phyloP scores from a whole-genome alignment of 2,797 vertebrate species.

The Florisuga fusca region DNA sequence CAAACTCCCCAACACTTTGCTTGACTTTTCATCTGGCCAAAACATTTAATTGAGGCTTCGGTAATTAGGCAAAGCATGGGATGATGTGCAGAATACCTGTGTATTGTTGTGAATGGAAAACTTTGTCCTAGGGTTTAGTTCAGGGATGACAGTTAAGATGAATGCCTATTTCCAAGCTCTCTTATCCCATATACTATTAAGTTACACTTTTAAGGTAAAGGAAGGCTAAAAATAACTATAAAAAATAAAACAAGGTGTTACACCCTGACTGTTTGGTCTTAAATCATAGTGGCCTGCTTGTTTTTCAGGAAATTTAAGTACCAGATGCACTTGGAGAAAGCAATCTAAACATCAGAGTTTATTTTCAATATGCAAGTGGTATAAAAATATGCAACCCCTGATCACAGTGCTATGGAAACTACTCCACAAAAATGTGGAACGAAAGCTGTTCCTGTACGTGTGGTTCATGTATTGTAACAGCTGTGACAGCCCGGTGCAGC shows the following conservation, averaged over 20 bases:
- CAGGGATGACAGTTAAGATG: conserved; percentile 18
- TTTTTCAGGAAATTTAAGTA: conserved; percentile 62
- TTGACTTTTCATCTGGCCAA: background rate
- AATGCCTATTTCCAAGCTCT: conserved; percentile 20
- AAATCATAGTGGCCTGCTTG: conserved; percentile 30
- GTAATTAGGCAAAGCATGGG: background rate
- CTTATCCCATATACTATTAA: background rate
- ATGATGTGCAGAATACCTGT: background rate
- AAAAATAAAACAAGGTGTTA: conserved; percentile 52
- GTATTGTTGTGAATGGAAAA: background rate
- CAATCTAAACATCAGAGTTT: conserved; percentile 74
- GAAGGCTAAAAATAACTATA: conserved; percentile 40
- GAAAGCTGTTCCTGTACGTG: conserved; percentile 80
- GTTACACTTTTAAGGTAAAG: conserved; percentile 23
- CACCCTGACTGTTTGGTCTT: conserved; percentile 12
- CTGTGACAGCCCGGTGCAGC: conserved; percentile 76
- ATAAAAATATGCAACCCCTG: conserved; percentile 77
- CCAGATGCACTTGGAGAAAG: conserved; percentile 70
- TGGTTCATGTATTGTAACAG: conserved; percentile 78
- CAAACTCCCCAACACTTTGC: background rate
- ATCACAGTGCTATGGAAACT: conserved; percentile 75
- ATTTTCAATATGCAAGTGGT: conserved; percentile 76
- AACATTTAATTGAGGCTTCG: background rate
- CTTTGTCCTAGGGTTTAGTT: conserved; percentile 29
- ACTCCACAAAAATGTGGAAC: conserved; percentile 83